Base-by-base conservation (phyloP, 2,888 invertebrate species). In the Eupithecia abbreviata region DNA sequence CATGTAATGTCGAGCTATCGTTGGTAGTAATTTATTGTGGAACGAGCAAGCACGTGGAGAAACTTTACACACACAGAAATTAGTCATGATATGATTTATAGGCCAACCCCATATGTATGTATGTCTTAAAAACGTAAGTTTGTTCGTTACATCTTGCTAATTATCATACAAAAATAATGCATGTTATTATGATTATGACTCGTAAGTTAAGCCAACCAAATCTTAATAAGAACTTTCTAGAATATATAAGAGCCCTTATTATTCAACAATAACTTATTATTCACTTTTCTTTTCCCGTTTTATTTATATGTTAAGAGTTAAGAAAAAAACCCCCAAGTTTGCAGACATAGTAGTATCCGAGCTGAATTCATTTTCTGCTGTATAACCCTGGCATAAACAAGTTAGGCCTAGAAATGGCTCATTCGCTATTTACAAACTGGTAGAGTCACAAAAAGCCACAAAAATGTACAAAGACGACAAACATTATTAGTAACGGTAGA, bases 341-440 rank as follows among this genome's bases (percentile, higher is more conserved):
- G n/a, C 9, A 58, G 51, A 51, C n/a, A 18, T 30, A 30, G 30
- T 30, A 55, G 4, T 10, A 10, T 18, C 18, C 10, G 58, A 58
- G 9, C 58, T 58, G 13, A 18, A 58, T 18, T 18, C 0, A 18
- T 58, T 58, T 58, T 2, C 18, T 58, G 58, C 10, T 10, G 55
- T n/a, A 72, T 69, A 30, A 69, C 15, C 43, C 42, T 62, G 15
- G 51, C 51, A 15, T 5, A 15, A 15, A 51, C 51, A 51, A 51
- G 51, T 4, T 51, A 1, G n/a, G n/a, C 7, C 55, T 9, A 58
- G 55, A 58, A 58, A 10, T 58, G 18, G 55, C 18, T n/a, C n/a
- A 3, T 55, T 55, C 51, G 71, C 72, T 77, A 74, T 77, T 68
- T 74, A 77, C 77, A 77, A 71, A 74, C 58, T 69, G 68, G 41